A percentile compares a stretch with the other conserved stretches of the same genome.
phyloP scores from a whole-genome alignment of 2,888 invertebrate species.

The Cataglyphis cursor region DNA sequence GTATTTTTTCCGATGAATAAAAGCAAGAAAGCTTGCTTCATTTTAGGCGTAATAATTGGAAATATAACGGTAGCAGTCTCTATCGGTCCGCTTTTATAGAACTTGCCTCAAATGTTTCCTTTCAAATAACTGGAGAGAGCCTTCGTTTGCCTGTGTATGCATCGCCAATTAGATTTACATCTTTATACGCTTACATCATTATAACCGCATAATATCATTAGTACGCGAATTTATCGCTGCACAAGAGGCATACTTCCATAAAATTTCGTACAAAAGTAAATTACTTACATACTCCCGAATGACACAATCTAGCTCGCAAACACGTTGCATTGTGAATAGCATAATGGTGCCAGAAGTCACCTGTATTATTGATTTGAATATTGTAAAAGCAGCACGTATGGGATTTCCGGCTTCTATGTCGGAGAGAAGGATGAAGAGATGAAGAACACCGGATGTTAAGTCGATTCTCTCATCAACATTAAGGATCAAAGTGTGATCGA shows the following conservation, averaged over 20 bases:
- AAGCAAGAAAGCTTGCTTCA: neutral
- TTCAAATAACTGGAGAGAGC: neutral
- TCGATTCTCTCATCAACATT: slow-evolving; percentile 22
- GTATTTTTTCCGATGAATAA: neutral
- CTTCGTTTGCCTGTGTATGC: slow-evolving; percentile 5
- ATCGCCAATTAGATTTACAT: slow-evolving; percentile 42
- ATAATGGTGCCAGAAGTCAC: slow-evolving; percentile 24
- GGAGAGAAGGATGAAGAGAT: neutral
- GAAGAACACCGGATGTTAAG: slow-evolving; percentile 16
- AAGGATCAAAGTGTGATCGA: slow-evolving; percentile 2
- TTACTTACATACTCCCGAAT: slow-evolving; percentile 35
- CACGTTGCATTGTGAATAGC: slow-evolving; percentile 31
- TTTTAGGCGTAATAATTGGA: neutral
- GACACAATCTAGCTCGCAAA: slow-evolving; percentile 23
- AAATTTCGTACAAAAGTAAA: slow-evolving; percentile 34
- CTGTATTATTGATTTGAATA: slow-evolving; percentile 38
- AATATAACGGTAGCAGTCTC: neutral
- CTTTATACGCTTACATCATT: slow-evolving; percentile 24
- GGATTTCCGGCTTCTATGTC: neutral
- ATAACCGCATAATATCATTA: slow-evolving; percentile 11
- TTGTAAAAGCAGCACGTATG: slow-evolving; percentile 21
- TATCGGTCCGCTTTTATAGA: neutral
- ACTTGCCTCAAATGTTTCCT: neutral
- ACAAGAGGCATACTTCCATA: slow-evolving; percentile 30
- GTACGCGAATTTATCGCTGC: slow-evolving; percentile 19